Evolutionary conservation across 2,113 vertebrate species (phyloP), one percentile per base, ranked within the genome.

Genomic region (Nerophis ophidion): DNA sequence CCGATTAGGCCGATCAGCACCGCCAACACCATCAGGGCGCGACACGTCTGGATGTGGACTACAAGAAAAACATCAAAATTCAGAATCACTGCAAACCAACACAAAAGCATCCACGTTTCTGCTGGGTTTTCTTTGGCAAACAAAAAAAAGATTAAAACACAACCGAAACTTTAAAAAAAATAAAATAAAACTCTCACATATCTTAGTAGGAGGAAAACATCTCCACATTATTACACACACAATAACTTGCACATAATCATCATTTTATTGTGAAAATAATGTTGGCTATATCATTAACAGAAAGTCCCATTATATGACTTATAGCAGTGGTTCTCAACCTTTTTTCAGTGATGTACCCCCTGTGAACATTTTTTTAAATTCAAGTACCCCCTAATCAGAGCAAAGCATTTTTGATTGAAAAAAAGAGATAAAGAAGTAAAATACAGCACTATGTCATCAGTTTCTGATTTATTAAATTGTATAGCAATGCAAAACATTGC

Each of bases 41-140:
- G 86, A 0, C 93, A 93, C 0, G 93, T 93, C 89, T 99, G 97
- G 84, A 99, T 94, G 77, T 98, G 95, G 74, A 92, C 97, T 99
- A 85, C 26, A n/a, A 59, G 44, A 58, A 2, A 59, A 16, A 35
- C 35, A 38, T 12, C 1, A 52, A 13, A 52, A 34, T 15, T 26
- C 38, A 40, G 10, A 40, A 9, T 10, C 38, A 40, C 62, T 63
- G 42, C 36, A 74, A 65, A 60, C 72, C 71, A 9, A 71, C 63
- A 68, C 54, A 48, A 52, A 46, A 68, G 71, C 68, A 70, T 70
- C 73, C 73, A 44, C 5, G 10, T 44, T 44, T 44, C 15, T 16
- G 8, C 69, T 42, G 80, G 69, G 65, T 81, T 61, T 66, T 58
- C 58, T 46, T 72, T 66, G 60, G 65, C 36, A 64, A 70, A 81